These are phyloP conservation scores for Limenitis camilla DNA, from an alignment of 2,888 invertebrate genomes.

Conservation along the genomic window DNA sequence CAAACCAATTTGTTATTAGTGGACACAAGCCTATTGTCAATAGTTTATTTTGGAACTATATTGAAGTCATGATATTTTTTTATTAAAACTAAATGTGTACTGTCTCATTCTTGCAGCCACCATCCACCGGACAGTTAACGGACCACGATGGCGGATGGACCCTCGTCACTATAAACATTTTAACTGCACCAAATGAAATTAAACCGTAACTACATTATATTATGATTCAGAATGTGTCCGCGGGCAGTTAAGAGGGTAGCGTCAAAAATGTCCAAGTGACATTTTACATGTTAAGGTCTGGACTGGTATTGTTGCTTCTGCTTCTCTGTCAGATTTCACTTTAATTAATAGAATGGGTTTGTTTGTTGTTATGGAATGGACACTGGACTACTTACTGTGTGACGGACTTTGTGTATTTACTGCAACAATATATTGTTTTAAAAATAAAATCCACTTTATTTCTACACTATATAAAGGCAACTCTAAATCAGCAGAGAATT, in stretches of 20 bases:
- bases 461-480: too few species aligned
- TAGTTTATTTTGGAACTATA: too few species aligned
- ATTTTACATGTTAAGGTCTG: constrained; percentile 15
- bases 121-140: background rate
- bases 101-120: background rate
- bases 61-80: too few species aligned
- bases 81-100: too few species aligned
- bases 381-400: too few species aligned
- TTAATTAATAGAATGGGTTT: constrained; percentile 1
- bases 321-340: constrained; percentile 3
- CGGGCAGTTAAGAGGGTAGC: constrained; percentile 5
- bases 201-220: background rate
- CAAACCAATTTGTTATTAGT: too few species aligned
- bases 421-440: too few species aligned
- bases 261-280: constrained; percentile 15
- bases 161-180: constrained; percentile 5
- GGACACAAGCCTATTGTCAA: too few species aligned
- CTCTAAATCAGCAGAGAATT: too few species aligned
- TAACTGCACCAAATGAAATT: constrained; percentile 1
- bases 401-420: too few species aligned
- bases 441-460: too few species aligned
- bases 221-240: background rate
- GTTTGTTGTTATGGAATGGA: too few species aligned
- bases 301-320: constrained; percentile 2
- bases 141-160: constrained; percentile 1